These are phyloP conservation scores for Sorex fumeus DNA, from an alignment of 2,113 vertebrate species.

Conservation along the genomic window DNA sequence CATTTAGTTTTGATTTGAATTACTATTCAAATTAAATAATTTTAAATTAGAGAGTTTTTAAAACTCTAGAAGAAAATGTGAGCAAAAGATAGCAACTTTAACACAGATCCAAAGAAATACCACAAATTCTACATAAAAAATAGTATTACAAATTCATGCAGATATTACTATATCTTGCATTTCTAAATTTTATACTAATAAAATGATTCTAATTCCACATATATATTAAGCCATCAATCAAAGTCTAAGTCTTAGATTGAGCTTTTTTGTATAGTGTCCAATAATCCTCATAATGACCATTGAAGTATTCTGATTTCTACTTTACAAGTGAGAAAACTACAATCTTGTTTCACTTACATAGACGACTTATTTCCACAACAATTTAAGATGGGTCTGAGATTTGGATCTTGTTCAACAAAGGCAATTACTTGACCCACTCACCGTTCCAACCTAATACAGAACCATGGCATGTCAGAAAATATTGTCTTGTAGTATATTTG, in stretches of 20 bases:
- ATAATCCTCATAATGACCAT: fast-evolving
- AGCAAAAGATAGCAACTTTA: not conserved
- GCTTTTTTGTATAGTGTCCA: not conserved
- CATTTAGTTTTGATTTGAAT: conserved; percentile 15
- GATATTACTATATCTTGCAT: not conserved
- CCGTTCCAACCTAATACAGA: not conserved
- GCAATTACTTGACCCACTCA: too few relatives aligned
- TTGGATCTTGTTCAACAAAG: not conserved
- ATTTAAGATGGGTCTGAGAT: not conserved
- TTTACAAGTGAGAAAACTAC: not conserved
- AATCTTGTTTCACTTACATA: not conserved
- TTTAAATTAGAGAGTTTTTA: not conserved
- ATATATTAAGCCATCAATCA: not conserved
- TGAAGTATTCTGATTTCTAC: not conserved
- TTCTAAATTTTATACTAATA: not conserved
- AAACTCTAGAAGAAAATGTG: not conserved
- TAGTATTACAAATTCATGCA: not conserved
- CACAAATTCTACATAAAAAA: not conserved
- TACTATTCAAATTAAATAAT: not conserved
- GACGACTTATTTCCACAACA: not conserved
- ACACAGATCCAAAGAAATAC: not conserved
- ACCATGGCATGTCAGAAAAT: not conserved
- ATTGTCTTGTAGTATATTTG: not conserved
- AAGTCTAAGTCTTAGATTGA: too few relatives aligned
- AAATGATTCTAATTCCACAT: not conserved